Conservation (phyloP, 2,888 invertebrate species). For the Noctuana brunneofusca region DNA sequence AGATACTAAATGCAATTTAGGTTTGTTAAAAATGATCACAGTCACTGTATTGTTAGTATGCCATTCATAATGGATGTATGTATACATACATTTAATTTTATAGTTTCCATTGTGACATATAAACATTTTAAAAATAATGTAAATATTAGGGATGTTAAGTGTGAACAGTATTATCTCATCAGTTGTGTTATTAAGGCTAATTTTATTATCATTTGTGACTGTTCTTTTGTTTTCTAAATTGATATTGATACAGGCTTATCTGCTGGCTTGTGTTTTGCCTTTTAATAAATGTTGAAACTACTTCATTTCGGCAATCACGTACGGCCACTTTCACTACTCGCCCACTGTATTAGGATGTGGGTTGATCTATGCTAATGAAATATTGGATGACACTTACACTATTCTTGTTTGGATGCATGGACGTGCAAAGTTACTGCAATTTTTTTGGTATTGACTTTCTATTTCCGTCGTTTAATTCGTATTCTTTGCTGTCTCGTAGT, state of each 20-base stretch:
- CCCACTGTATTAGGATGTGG: slow-evolving; percentile 59
- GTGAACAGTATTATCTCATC: no score
- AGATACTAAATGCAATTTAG: no score
- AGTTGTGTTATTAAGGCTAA: neutral
- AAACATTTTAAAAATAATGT: no score
- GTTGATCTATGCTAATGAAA: slow-evolving; percentile 37
- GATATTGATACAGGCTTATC: neutral
- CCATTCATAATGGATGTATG: no score
- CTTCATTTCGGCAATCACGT: slow-evolving; percentile 22
- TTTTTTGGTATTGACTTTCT: slow-evolving; percentile 25
- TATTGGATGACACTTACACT: slow-evolving; percentile 15
- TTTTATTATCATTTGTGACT: no score
- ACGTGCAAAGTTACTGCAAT: slow-evolving; percentile 12
- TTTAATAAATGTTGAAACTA: slow-evolving; percentile 6
- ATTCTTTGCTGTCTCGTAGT: neutral
- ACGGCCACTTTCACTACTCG: slow-evolving; percentile 65
- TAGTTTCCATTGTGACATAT: no score
- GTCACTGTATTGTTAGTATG: no score
- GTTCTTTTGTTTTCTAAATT: no score
- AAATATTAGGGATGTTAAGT: no score
- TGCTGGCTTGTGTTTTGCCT: neutral
- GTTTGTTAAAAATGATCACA: no score
- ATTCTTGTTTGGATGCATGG: neutral
- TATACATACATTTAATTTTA: no score
- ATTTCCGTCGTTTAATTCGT: neutral